A percentile compares a stretch with the other conserved stretches of the same genome.
phyloP scores from a whole-genome alignment of 2,888 invertebrate species.

The Deilephila elpenor region DNA sequence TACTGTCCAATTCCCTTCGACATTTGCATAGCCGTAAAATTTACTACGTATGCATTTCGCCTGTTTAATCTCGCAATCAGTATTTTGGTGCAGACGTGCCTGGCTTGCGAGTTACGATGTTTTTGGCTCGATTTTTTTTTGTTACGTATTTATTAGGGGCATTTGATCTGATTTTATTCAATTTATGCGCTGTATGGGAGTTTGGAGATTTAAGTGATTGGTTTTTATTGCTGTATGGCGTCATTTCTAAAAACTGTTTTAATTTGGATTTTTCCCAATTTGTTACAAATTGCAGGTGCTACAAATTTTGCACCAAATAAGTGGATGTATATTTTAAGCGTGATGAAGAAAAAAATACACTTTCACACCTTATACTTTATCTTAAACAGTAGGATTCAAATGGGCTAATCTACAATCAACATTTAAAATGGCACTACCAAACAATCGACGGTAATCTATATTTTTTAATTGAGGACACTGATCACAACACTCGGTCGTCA shows the following conservation, averaged over 20 bases:
- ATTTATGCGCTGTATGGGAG: neutral
- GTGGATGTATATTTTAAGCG: too few species aligned
- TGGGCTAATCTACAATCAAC: too few species aligned
- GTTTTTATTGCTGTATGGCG: neutral
- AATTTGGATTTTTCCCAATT: neutral
- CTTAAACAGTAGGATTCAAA: too few species aligned
- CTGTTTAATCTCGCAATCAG: conserved; percentile 61
- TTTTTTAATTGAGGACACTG: neutral
- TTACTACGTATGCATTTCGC: conserved; percentile 80
- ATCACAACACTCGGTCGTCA: neutral
- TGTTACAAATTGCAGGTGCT: neutral
- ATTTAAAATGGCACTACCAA: too few species aligned
- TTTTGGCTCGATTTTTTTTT: conserved; percentile 1
- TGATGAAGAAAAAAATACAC: too few species aligned
- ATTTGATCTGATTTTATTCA: conserved; percentile 6
- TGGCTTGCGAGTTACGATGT: conserved; percentile 26
- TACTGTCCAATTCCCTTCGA: conserved; percentile 69
- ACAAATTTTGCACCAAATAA: neutral
- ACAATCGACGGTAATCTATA: neutral
- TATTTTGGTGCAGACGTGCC: conserved; percentile 54
- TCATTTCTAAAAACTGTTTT: neutral
- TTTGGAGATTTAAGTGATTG: neutral
- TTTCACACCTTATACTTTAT: too few species aligned
- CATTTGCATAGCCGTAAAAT: conserved; percentile 83
- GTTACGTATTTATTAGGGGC: neutral